These are phyloP conservation scores for Caerostris darwini DNA, from an alignment of 1,140 invertebrate species.

Conservation along the genomic window DNA sequence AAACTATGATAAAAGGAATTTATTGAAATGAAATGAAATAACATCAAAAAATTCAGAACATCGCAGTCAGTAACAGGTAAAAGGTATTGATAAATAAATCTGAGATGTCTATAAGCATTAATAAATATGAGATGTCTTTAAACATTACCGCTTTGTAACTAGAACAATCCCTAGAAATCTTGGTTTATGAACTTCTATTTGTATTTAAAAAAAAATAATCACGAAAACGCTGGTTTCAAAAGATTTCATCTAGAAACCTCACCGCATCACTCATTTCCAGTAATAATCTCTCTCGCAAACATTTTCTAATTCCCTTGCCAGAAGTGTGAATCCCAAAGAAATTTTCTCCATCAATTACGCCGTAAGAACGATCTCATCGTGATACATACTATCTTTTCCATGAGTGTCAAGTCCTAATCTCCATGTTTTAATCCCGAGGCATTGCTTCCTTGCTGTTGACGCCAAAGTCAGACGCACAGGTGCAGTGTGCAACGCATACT, in stretches of 20 bases:
- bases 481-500: not conserved
- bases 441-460: not conserved
- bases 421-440: not conserved
- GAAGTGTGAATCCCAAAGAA: not conserved
- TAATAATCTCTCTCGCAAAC: not conserved
- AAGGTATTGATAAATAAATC: too few species aligned
- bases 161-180: too few species aligned
- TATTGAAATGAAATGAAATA: too few species aligned
- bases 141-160: too few species aligned
- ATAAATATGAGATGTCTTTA: too few species aligned
- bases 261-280: not conserved
- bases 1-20: too few species aligned
- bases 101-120: too few species aligned
- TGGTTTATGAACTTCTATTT: too few species aligned
- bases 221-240: too few species aligned
- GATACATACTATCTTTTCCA: not conserved
- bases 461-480: not conserved
- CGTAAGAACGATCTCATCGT: not conserved
- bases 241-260: not conserved
- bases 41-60: too few species aligned
- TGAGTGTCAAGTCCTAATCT: slow-evolving; percentile 9
- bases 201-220: too few species aligned
- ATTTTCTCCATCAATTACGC: not conserved
- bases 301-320: not conserved
- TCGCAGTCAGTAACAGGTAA: too few species aligned